phyloP scores from a whole-genome alignment of 2,113 vertebrate species.

The Chauna torquata region DNA sequence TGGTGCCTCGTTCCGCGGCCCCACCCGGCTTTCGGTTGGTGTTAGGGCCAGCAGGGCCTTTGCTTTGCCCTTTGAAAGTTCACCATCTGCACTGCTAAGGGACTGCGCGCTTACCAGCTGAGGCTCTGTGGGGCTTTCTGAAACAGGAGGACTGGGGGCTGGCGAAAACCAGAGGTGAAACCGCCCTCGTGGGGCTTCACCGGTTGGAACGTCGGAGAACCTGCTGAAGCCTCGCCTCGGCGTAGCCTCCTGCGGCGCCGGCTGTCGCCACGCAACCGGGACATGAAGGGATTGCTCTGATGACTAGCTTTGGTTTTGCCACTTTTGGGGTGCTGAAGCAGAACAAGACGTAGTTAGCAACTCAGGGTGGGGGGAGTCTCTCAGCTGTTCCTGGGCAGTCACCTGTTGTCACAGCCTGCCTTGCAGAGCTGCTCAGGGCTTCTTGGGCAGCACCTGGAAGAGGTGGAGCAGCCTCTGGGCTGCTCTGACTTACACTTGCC shows the following conservation, averaged over 20 bases:
- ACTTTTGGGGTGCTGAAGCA: neutral
- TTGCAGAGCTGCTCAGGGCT: neutral
- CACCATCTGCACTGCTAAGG: fast-evolving
- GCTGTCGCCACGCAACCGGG: fast-evolving
- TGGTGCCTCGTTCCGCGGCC: too few species aligned
- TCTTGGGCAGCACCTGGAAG: neutral
- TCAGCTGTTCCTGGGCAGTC: neutral
- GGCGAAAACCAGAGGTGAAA: neutral
- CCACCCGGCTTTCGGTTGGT: neutral
- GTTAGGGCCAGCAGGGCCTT: too few species aligned
- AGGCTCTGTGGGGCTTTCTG: neutral
- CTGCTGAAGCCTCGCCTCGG: neutral
- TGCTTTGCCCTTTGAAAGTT: neutral
- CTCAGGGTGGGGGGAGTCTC: neutral
- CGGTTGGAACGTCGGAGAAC: neutral
- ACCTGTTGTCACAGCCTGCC: neutral
- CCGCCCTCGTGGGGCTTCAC: neutral
- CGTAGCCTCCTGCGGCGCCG: neutral
- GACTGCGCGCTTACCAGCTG: neutral
- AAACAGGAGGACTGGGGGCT: neutral
- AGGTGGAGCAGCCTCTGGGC: neutral
- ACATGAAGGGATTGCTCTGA: neutral
- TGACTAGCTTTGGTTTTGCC: neutral
- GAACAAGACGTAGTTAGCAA: neutral
- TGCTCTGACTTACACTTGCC: too few species aligned